Evolutionary conservation across 2,888 invertebrate species (phyloP).

Genomic region (Chirona hameri): DNA sequence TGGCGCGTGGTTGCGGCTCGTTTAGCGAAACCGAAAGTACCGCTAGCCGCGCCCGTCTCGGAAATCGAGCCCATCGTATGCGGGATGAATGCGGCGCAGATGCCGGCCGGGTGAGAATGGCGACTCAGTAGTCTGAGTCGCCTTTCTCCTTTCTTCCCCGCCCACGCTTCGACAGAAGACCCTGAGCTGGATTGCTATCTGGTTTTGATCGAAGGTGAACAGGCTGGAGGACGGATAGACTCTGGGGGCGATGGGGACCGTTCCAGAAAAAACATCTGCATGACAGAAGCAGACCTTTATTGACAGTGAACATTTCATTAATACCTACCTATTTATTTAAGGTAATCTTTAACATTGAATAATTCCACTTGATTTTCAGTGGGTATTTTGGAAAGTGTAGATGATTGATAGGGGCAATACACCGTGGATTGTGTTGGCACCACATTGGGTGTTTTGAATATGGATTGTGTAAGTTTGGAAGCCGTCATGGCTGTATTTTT

Average conservation of each 20-base stretch:
- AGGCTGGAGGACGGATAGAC: neutral
- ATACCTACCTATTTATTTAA: too few species aligned
- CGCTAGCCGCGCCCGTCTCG: too few species aligned
- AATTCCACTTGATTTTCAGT: too few species aligned
- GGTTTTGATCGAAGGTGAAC: neutral
- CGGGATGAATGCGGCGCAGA: neutral
- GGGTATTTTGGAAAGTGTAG: too few species aligned
- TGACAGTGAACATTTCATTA: too few species aligned
- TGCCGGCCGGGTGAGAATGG: neutral
- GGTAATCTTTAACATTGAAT: too few species aligned
- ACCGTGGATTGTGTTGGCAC: too few species aligned
- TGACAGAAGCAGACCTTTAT: too few species aligned
- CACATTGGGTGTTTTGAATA: too few species aligned
- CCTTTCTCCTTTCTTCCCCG: neutral
- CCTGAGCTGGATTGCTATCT: neutral
- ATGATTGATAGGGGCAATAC: too few species aligned
- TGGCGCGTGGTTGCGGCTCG: neutral
- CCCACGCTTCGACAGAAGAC: neutral
- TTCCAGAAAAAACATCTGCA: neutral
- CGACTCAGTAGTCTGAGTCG: neutral
- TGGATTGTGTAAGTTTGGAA: too few species aligned
- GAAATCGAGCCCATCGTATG: neutral
- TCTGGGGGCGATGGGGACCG: neutral
- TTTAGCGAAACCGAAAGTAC: neutral
- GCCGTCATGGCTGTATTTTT: too few species aligned